phyloP scores from a whole-genome alignment of 1,140 invertebrate species.

The Harpegnathos saltator region DNA sequence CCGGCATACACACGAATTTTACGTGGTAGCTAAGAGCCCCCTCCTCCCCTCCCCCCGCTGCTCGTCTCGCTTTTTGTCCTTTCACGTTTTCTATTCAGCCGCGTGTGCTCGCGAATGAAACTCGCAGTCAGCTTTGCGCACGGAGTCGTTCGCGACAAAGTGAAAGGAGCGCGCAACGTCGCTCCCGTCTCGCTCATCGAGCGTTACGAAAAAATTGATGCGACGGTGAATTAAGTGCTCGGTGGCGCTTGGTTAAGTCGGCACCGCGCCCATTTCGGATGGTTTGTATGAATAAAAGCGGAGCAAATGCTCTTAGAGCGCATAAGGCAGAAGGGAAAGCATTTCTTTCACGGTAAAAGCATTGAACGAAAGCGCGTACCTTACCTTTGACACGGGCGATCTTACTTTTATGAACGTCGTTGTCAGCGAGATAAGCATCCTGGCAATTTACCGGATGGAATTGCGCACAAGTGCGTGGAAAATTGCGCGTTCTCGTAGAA shows the following conservation, averaged over 20 bases:
- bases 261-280: neutral
- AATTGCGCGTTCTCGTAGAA: no score
- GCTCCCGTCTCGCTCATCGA: neutral
- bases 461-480: no score
- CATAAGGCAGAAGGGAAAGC: neutral
- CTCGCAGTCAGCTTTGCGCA: conserved; percentile 35
- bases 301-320: neutral
- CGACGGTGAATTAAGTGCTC: conserved; percentile 10
- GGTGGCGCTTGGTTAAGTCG: neutral
- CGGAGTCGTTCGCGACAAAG: neutral
- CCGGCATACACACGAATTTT: conserved; percentile 59
- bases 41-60: no score
- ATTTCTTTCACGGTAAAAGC: no score
- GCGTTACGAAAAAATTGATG: conserved; percentile 41
- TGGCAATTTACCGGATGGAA: no score
- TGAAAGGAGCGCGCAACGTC: conserved; percentile 16
- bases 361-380: no score
- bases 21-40: conserved; percentile 36
- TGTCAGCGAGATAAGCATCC: no score
- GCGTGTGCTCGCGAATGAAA: conserved; percentile 33
- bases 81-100: conserved; percentile 27
- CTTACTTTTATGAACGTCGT: no score
- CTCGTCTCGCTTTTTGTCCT: conserved; percentile 43
- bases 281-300: neutral
- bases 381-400: no score